Evolutionary conservation across 2,113 vertebrate genomes (phyloP).

Genomic region (Cricetomys ansorgei): DNA sequence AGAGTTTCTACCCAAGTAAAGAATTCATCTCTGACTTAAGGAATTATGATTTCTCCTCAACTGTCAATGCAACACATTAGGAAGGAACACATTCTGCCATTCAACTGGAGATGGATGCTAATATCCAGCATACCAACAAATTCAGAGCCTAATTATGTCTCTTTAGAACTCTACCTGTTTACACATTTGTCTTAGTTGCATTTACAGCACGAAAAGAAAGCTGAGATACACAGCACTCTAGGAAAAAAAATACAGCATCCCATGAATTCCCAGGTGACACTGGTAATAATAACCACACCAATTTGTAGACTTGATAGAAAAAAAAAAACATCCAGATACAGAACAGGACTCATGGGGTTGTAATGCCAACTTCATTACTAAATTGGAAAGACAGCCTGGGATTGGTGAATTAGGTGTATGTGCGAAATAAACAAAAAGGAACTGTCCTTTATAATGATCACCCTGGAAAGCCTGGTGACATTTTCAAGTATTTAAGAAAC

Average conservation of each 20-base stretch:
- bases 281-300: neutral
- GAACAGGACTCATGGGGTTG: neutral
- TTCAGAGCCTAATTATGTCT: conserved; percentile 69
- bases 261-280: conserved; percentile 3
- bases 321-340: neutral
- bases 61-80: neutral
- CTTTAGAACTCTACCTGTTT: conserved; percentile 84
- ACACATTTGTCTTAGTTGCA: conserved; percentile 87
- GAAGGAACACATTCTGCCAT: neutral
- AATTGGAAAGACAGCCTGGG: neutral
- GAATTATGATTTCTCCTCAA: neutral
- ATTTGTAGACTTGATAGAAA: neutral
- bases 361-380: neutral
- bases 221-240: conserved; percentile 79
- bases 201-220: conserved; percentile 93
- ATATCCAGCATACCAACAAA: neutral
- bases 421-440: neutral
- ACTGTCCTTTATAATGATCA: neutral
- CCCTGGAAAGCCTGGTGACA: neutral
- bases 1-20: conserved; percentile 61
- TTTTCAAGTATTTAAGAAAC: conserved; percentile 1
- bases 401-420: neutral
- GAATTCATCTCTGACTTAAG: neutral
- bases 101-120: neutral
- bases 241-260: conserved; percentile 46